Base-by-base conservation (phyloP, 2,888 invertebrate genomes). In the Hesperia comma region DNA sequence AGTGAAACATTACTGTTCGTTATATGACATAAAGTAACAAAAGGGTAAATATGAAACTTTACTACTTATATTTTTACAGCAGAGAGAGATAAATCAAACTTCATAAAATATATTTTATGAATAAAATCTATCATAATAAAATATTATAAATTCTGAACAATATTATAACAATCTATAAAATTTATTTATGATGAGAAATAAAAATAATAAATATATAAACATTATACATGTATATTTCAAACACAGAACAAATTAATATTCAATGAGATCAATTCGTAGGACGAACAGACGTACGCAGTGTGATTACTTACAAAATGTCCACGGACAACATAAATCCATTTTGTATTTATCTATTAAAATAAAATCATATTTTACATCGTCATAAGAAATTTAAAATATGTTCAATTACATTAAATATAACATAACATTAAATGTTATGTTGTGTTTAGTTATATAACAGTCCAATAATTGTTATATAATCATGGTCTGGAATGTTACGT, bases 201-300 rank as follows among this genome's bases (percentile, higher is more conserved):
- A 46, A 17, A 46, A 17, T 17, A 8, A 46, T 17, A 46, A 17
- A 17, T 46, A 17, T 17, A 37, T 37, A 37, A 10, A 37, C 10
- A 12, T 8, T 33, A 33, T 43, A 43, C 8, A 12, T 6, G 6
- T 17, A 46, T 46, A 46, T 46, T 46, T 17, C 17, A 46, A 17
- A 17, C 6, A 17, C 6, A 46, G n/a, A 14, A 41, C 41, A 17
- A 37, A n/a, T n/a, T n/a, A n/a, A 46, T 46, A 26, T 51, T 21
- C 8, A 51, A 37, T 72, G 73, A 74, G 73, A 75, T 72, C 72
- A 68, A 37, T 51, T 21, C 21, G 12, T 21, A 26, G 19, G 21
- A 51, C 51, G 51, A 61, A 62, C 12, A 10, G 37, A 57, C 57
- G 19, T 62, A 69, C 69, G 63, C 58, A 68, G 69, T 69, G 64